Evolutionary conservation across 2,888 invertebrate genomes (phyloP).

Genomic region (Thymelicus acteon): DNA sequence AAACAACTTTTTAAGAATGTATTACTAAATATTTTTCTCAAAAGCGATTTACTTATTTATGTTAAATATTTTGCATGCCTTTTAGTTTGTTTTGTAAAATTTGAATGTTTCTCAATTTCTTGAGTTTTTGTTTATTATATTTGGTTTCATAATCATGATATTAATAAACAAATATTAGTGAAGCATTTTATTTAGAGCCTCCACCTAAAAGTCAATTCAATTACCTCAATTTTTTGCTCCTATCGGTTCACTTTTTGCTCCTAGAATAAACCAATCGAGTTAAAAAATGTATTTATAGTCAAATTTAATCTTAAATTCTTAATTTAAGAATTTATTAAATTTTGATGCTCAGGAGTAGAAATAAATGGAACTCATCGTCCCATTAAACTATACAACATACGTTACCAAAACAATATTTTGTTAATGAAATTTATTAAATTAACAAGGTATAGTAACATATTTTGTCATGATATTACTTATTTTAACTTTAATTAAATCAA

Average conservation of each 20-base stretch:
- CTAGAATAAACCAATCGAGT: constrained; percentile 63
- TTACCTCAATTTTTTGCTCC: constrained; percentile 68
- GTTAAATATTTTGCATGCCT: not conserved
- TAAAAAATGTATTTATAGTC: constrained; percentile 30
- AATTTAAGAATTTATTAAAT: too few species aligned
- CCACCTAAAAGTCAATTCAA: constrained; percentile 42
- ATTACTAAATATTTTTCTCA: not conserved
- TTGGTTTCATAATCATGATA: too few species aligned
- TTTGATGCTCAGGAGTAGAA: too few species aligned
- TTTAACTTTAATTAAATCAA: too few species aligned
- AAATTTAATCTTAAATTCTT: not conserved
- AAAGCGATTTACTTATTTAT: constrained; percentile 6
- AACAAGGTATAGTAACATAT: too few species aligned
- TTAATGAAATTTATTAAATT: too few species aligned
- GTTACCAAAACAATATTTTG: too few species aligned
- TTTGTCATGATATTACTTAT: too few species aligned
- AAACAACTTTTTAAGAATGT: constrained; percentile 48
- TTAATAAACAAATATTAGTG: not conserved
- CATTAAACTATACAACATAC: too few species aligned
- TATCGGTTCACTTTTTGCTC: constrained; percentile 60
- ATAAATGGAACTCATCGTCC: too few species aligned
- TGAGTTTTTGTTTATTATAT: too few species aligned
- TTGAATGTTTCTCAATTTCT: too few species aligned
- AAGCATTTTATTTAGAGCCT: constrained; percentile 31
- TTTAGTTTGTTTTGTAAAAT: not conserved